A percentile compares a stretch with the other conserved stretches of the same genome.
Evolutionary conservation across 1,140 invertebrate genomes (phyloP).

Genomic region (Planococcus citri): DNA sequence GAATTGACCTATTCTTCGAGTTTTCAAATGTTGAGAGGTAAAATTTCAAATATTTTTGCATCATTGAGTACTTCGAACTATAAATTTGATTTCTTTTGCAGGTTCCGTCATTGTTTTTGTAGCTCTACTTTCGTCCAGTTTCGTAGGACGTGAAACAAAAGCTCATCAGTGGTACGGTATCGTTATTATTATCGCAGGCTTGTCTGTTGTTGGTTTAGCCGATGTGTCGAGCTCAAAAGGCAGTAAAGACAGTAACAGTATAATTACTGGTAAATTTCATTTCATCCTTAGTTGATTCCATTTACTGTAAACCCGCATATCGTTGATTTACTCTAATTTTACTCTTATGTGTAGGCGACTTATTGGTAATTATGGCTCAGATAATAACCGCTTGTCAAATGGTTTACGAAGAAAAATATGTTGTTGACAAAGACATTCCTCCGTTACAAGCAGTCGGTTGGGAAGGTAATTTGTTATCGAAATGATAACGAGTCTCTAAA

Average conservation of each 20-base stretch:
- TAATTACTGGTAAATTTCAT: slow-evolving; percentile 51
- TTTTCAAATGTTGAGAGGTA: slow-evolving; percentile 92
- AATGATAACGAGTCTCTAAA: neutral
- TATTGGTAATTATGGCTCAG: slow-evolving; percentile 79
- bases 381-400: slow-evolving; percentile 83
- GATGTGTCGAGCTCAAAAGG: slow-evolving; percentile 45
- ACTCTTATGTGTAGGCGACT: slow-evolving; percentile 50
- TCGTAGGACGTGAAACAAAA: slow-evolving; percentile 57
- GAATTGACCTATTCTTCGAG: slow-evolving; percentile 86
- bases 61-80: neutral
- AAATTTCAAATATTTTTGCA: slow-evolving; percentile 5
- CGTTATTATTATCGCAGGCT: slow-evolving; percentile 59
- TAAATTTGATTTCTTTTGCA: slow-evolving; percentile 31
- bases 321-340: slow-evolving; percentile 9
- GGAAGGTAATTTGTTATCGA: slow-evolving; percentile 52
- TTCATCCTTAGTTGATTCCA: neutral
- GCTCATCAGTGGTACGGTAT: slow-evolving; percentile 75
- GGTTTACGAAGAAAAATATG: slow-evolving; percentile 88
- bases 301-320: neutral
- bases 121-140: slow-evolving; percentile 76
- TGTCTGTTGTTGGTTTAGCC: slow-evolving; percentile 66
- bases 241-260: slow-evolving; percentile 51
- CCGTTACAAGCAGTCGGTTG: slow-evolving; percentile 77
- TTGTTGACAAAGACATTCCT: slow-evolving; percentile 67
- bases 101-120: slow-evolving; percentile 89